Conservation (phyloP, 2,797 vertebrate genomes). For the Strix occidentalis region DNA sequence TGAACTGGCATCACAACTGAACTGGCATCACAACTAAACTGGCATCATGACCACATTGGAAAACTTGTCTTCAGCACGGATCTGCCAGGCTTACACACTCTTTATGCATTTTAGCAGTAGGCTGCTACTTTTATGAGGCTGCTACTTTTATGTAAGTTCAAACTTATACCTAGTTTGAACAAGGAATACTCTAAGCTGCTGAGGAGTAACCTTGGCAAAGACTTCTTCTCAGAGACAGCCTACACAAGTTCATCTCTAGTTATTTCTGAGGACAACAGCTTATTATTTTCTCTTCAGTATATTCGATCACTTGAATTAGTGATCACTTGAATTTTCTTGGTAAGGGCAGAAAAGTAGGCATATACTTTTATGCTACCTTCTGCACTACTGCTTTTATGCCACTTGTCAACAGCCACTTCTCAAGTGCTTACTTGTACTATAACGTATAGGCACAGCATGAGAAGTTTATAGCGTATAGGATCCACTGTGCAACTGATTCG, state of each 20-base stretch:
- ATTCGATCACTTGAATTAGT: background rate
- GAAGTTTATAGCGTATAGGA: background rate
- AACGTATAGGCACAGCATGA: background rate
- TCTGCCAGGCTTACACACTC: background rate
- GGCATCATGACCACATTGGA: background rate
- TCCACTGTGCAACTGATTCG: background rate
- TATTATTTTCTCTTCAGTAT: background rate
- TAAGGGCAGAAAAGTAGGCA: background rate
- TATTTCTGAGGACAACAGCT: background rate
- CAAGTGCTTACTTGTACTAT: background rate
- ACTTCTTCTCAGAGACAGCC: background rate
- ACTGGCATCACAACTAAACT: background rate
- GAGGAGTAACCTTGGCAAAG: background rate
- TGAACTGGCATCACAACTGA: background rate
- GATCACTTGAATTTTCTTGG: background rate
- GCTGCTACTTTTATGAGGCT: background rate
- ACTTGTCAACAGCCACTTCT: background rate
- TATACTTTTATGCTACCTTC: too few species aligned
- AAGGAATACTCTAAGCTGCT: background rate
- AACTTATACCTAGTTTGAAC: background rate
- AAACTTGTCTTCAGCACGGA: background rate
- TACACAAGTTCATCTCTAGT: background rate
- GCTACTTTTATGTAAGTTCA: too few species aligned
- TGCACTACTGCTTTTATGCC: too few species aligned
- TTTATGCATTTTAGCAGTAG: background rate